Evolutionary conservation across 2,113 vertebrate species (phyloP).

Genomic region (Upupa epops): DNA sequence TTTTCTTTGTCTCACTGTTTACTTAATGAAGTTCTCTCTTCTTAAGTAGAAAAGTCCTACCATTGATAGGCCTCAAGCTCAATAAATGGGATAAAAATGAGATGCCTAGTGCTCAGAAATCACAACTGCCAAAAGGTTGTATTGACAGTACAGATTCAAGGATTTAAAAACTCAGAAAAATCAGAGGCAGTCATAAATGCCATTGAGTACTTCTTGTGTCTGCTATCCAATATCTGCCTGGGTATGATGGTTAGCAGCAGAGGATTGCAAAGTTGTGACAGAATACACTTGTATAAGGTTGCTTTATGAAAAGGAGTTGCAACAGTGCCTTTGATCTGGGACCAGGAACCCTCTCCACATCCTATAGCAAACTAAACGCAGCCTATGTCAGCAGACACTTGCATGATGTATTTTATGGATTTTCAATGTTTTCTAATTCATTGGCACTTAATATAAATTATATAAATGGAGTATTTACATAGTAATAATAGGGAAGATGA

Average conservation of each 20-base stretch:
- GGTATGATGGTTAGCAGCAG: neutral
- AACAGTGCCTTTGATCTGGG: neutral
- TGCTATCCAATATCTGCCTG: neutral
- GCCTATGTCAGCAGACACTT: neutral
- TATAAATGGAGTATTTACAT: neutral
- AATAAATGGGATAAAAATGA: neutral
- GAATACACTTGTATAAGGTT: neutral
- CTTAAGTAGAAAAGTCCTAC: neutral
- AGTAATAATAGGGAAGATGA: neutral
- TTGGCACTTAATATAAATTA: neutral
- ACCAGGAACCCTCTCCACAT: fast-evolving
- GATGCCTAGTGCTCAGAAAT: neutral
- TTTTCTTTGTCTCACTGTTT: neutral
- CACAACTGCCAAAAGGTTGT: neutral
- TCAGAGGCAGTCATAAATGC: neutral
- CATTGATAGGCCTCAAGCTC: neutral
- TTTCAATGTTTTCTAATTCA: neutral
- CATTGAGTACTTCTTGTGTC: neutral
- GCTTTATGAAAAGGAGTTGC: neutral
- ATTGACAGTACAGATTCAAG: neutral
- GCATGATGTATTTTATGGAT: neutral
- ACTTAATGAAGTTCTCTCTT: neutral
- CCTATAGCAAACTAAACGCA: neutral
- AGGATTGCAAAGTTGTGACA: neutral
- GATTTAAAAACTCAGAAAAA: neutral